Conservation (phyloP, 1,140 invertebrate genomes). For the Euschistus heros region DNA sequence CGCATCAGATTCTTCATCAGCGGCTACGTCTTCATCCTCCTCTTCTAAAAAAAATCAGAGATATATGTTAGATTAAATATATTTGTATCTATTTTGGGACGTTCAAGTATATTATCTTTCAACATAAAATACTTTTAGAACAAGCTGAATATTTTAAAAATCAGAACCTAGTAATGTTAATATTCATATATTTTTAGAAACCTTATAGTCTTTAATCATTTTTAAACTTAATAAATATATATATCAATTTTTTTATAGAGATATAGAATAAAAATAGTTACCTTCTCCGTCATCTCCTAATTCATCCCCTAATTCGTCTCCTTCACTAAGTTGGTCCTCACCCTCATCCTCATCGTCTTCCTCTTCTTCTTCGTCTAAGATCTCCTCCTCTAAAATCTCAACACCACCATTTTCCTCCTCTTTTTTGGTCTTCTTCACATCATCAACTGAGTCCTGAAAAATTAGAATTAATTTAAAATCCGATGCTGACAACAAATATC, state of each 20-base stretch:
- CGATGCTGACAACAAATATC: too few relatives aligned
- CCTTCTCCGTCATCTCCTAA: not conserved
- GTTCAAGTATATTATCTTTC: too few relatives aligned
- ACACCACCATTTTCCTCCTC: slow-evolving; percentile 46
- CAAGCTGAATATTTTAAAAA: too few relatives aligned
- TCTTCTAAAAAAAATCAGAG: slow-evolving; percentile 36
- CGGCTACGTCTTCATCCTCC: slow-evolving; percentile 49
- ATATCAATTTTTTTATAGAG: not conserved
- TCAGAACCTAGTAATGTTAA: too few relatives aligned
- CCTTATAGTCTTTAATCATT: too few relatives aligned
- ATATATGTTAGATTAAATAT: slow-evolving; percentile 11
- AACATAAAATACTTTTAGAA: too few relatives aligned
- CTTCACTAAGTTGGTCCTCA: slow-evolving; percentile 37
- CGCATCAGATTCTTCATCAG: slow-evolving; percentile 43
- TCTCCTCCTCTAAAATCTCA: slow-evolving; percentile 44
- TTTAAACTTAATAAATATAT: not conserved
- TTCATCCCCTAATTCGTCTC: not conserved
- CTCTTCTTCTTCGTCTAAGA: slow-evolving; percentile 39
- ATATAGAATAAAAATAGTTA: not conserved
- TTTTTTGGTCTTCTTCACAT: slow-evolving; percentile 65
- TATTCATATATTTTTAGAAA: too few relatives aligned
- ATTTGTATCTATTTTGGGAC: too few relatives aligned
- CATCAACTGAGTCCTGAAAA: slow-evolving; percentile 55
- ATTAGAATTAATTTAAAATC: too few relatives aligned
- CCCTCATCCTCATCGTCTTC: slow-evolving; percentile 53